Conservation (phyloP, 1,140 invertebrate species). For the Bombus sylvicola region DNA sequence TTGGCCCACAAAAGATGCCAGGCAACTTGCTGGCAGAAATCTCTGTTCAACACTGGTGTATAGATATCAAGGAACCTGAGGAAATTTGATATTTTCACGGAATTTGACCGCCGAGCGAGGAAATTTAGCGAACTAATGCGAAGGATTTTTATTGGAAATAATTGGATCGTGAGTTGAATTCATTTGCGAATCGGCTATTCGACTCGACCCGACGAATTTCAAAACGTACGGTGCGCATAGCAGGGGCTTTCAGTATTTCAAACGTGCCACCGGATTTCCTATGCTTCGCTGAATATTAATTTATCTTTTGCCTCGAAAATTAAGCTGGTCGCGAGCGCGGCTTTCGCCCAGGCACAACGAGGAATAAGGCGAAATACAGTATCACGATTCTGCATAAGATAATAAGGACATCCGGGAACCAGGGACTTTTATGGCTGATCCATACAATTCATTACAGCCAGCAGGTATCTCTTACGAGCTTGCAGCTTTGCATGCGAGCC, state of each 20-base stretch:
- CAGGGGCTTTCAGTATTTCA: not conserved
- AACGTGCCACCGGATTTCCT: constrained; percentile 30
- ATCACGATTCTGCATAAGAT: constrained; percentile 39
- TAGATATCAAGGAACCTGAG: not conserved
- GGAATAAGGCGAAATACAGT: constrained; percentile 11
- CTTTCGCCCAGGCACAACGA: too few species aligned
- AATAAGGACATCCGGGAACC: constrained; percentile 39
- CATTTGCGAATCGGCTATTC: not conserved
- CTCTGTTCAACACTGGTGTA: not conserved
- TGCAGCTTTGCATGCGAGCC: constrained; percentile 11
- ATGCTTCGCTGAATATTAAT: constrained; percentile 43
- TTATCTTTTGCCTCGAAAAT: constrained; percentile 25
- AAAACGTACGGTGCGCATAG: not conserved
- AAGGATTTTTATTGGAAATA: not conserved
- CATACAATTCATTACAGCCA: constrained; percentile 50
- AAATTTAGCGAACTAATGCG: not conserved
- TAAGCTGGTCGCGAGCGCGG: not conserved
- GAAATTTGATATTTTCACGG: not conserved
- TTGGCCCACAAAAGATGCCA: not conserved
- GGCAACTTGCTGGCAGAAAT: not conserved
- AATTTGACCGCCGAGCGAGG: not conserved
- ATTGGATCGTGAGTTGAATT: constrained; percentile 10
- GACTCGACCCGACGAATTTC: not conserved
- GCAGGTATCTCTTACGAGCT: constrained; percentile 47
- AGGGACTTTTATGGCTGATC: constrained; percentile 44